Evolutionary conservation across 2,797 vertebrate species (phyloP), one percentile per base, ranked within the genome.

Genomic region (Agapornis canus): DNA sequence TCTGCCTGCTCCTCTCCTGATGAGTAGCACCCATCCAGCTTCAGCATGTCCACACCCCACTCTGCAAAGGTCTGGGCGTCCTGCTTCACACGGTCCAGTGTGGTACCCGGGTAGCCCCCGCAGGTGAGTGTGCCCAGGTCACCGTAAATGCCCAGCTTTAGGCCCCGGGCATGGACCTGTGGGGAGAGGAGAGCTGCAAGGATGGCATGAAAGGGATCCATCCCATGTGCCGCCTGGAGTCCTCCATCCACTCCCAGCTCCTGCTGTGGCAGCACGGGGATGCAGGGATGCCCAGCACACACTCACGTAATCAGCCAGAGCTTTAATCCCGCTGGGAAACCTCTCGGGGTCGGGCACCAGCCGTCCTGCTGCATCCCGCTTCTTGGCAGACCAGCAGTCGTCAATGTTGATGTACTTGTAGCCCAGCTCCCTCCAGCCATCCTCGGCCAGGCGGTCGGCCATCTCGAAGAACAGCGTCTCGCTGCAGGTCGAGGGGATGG

Each of bases 31-130:
- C 99, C 99, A 6, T 99, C 99, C 85, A 98, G 97, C 94, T 99
- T 99, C 13, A 99, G 96, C 99, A 99, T 99, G 86, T 99, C 99
- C 91, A 99, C 98, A 45, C 97, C 98, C 99, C 99, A 99, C 0
- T 98, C 97, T 0, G 99, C 99, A 11, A 99, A 99, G 25, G 99
- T 99, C 35, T 98, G 96, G 6, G 99, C 99, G 0, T 99, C 99
- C 18, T 95, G 95, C 52, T 97, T 21, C 10, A 99, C 98, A 9
- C 87, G 97, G 93, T 99, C 98, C 84, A 99, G 90, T 0, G 98
- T 98, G 32, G 98, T 99, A 27, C 99, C 99, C 0, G 99, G 99
- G 95, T 99, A 99, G 9, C 98, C 99, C 25, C 88, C 96, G 11
- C 99, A 99, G 18, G 99, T 99, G 93, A 97, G 81, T 7, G 95